These are phyloP conservation scores for Gallinago paraguaiae DNA, from an alignment of 2,113 vertebrate species.

Conservation along the genomic window DNA sequence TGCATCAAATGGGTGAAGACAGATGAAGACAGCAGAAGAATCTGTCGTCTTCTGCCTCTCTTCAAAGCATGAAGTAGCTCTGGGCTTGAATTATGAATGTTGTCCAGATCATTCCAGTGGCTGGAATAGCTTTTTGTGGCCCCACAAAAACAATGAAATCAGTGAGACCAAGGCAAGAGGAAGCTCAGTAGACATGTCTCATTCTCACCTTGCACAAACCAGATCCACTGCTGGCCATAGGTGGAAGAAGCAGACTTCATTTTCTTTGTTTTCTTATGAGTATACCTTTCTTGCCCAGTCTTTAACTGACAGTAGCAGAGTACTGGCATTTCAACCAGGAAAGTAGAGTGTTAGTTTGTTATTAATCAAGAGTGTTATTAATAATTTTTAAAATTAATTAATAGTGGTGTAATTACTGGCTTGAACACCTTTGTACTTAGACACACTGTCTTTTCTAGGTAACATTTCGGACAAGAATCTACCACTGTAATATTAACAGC, in stretches of 20 bases:
- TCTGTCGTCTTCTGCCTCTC: neutral
- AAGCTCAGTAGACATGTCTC: neutral
- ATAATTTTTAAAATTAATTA: neutral
- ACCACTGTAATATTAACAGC: constrained; percentile 98
- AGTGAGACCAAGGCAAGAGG: neutral
- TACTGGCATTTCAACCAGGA: neutral
- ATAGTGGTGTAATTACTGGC: neutral
- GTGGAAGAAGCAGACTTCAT: neutral
- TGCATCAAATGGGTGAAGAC: neutral
- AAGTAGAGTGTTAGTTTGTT: neutral
- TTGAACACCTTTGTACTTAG: neutral
- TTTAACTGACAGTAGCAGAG: neutral
- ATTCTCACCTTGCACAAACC: neutral
- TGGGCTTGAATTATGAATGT: neutral
- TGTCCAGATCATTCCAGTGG: neutral
- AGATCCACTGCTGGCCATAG: neutral
- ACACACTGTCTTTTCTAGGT: constrained; percentile 70
- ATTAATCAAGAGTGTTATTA: too few species aligned
- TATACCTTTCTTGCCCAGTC: neutral
- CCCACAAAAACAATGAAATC: neutral
- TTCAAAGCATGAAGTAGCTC: neutral
- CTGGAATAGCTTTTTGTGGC: neutral
- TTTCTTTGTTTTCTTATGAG: neutral
- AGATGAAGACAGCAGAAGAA: neutral
- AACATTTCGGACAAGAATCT: constrained; percentile 95